Percentiles rank a stretch among this genome's conserved stretches.
These are phyloP conservation scores for Xylota segnis DNA, from an alignment of 2,888 invertebrate species.

Conservation along the genomic window DNA sequence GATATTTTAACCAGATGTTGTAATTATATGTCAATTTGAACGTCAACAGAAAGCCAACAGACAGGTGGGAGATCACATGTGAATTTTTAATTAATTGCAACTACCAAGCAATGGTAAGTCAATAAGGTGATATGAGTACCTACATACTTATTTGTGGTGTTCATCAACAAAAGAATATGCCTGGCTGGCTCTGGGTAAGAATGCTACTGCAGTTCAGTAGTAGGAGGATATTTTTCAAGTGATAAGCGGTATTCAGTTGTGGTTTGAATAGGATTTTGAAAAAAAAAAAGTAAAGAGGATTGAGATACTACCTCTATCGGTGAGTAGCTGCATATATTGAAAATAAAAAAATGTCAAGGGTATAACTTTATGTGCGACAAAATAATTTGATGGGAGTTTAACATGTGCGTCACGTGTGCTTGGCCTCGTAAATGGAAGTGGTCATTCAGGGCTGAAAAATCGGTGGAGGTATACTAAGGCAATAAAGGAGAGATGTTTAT, in stretches of 20 bases:
- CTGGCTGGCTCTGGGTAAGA: neutral
- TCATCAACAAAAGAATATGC: neutral
- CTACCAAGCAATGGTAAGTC: neutral
- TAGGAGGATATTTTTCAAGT: slow-evolving; percentile 6
- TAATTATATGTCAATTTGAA: slow-evolving; percentile 9
- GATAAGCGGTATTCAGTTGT: neutral
- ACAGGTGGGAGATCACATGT: slow-evolving; percentile 55
- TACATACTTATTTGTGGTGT: neutral
- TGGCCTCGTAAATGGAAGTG: neutral
- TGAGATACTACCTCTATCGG: slow-evolving; percentile 1
- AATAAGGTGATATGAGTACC: neutral
- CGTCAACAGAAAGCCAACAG: neutral
- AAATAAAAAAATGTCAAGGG: too few species aligned
- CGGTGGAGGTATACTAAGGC: too few species aligned
- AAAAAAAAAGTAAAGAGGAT: neutral
- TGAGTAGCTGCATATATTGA: neutral
- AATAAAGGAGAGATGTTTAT: too few species aligned
- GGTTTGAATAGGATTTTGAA: neutral
- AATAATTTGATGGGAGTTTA: slow-evolving; percentile 26
- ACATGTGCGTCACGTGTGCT: slow-evolving; percentile 20
- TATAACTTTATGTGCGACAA: neutral
- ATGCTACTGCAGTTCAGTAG: neutral
- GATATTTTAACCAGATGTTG: neutral
- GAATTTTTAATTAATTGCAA: slow-evolving; percentile 50
- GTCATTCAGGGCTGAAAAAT: neutral